Evolutionary conservation across 1,140 invertebrate species (phyloP), one percentile per base, ranked within the genome.

Genomic region (Drosophila sulfurigaster): DNA sequence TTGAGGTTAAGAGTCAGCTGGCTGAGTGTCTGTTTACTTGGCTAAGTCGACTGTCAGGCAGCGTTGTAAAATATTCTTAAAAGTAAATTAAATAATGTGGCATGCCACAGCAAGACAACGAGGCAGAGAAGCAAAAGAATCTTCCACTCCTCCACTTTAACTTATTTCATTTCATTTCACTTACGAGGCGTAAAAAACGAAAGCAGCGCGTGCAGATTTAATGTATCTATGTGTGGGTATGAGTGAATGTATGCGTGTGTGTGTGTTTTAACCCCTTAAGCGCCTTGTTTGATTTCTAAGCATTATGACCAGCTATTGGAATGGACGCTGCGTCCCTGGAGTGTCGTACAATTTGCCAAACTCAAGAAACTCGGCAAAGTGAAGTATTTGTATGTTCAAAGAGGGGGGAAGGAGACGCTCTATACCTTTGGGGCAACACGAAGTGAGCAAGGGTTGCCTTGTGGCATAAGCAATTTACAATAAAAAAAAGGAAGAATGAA

Each of bases 21-120:
- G 28, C 68, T 64, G 49, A 13, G n/a, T 57, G 28, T 3, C 57
- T 75, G 75, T 73, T 83, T 70, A 68, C 68, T 79, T 72, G 38
- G 56, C 46, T 66, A 52, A 72, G 80, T 35, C 49, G 43, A 45
- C 64, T 65, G 64, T 69, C 66, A 66, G 58, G 38, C 41, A 62
- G 71, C 46, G 65, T 68, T 72, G 57, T 77, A 79, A 76, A 82
- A 86, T 85, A 82, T 87, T 79, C 82, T 75, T 82, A 79, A 82
- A 87, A 87, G 80, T 88, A 88, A 87, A 88, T 87, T 87, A 87
- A 87, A 87, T 87, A 87, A 87, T 88, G 83, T 82, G 83, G 83
- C 83, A 75, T 87, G 83, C 83, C 83, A 70, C 83, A 88, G 83
- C 70, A 79, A 48, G 16, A 15, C 25, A 49, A 15, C 25, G 58